Conservation (phyloP, 2,113 vertebrate genomes). For the Sprattus sprattus region DNA sequence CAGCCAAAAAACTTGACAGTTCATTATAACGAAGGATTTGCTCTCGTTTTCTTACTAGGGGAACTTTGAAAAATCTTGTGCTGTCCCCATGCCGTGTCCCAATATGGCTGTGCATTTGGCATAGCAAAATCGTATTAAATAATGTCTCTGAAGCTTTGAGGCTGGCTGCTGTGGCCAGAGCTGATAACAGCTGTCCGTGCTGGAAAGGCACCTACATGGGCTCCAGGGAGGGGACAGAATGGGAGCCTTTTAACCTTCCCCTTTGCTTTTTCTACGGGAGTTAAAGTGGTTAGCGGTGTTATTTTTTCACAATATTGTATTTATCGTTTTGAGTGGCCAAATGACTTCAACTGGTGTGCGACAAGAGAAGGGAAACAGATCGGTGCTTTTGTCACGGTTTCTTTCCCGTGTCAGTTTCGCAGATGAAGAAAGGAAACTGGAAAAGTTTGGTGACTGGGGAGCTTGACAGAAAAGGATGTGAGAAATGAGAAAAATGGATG, state of each 20-base stretch:
- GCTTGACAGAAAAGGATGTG: neutral
- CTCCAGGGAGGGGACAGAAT: constrained; percentile 54
- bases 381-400: constrained; percentile 1
- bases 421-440: neutral
- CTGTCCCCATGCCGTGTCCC: constrained; percentile 57
- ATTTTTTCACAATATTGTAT: neutral
- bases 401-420: neutral
- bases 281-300: neutral
- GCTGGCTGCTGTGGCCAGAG: constrained; percentile 72
- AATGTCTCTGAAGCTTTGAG: constrained; percentile 70
- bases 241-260: constrained; percentile 26
- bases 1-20: constrained; percentile 60
- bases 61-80: constrained; percentile 57
- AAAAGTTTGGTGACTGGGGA: neutral
- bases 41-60: constrained; percentile 57
- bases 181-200: constrained; percentile 75
- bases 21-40: constrained; percentile 67
- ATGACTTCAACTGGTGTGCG: neutral
- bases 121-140: constrained; percentile 68
- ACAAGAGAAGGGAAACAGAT: neutral
- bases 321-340: neutral
- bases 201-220: constrained; percentile 67
- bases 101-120: constrained; percentile 63
- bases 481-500: neutral
- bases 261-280: neutral